Conservation (phyloP, 2,888 invertebrate species). For the Boloria euphrosyne region DNA sequence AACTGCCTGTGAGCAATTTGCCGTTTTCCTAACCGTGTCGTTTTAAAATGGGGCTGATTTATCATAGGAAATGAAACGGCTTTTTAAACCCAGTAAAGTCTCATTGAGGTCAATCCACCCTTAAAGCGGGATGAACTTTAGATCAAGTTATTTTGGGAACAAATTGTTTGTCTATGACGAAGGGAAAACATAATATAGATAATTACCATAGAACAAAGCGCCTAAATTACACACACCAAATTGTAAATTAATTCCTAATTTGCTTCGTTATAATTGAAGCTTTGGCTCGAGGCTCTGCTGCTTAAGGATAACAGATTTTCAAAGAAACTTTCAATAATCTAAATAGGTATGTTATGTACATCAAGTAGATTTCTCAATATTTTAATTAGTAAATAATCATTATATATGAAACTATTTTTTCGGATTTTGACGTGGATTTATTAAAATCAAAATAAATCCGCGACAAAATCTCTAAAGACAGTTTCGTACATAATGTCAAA, state of each 20-base stretch:
- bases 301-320: too few species aligned
- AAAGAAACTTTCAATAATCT: too few species aligned
- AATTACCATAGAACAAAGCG: not conserved
- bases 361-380: too few species aligned
- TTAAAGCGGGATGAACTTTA: conserved; percentile 5
- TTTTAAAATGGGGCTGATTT: conserved; percentile 24
- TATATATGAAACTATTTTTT: too few species aligned
- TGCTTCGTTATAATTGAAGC: not conserved
- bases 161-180: conserved; percentile 4
- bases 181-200: conserved; percentile 1
- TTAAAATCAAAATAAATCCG: too few species aligned
- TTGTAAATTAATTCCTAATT: not conserved
- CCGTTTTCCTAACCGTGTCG: conserved; percentile 25
- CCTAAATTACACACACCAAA: not conserved
- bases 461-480: too few species aligned
- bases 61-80: conserved; percentile 28
- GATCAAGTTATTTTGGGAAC: conserved; percentile 5
- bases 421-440: too few species aligned
- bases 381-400: too few species aligned
- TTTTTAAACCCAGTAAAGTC: conserved; percentile 27
- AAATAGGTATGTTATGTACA: too few species aligned
- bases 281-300: too few species aligned
- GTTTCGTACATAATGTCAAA: too few species aligned
- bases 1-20: conserved; percentile 36
- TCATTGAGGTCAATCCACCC: conserved; percentile 19